Base-by-base conservation (phyloP, 2,888 invertebrate species). In the Atherix ibis region DNA sequence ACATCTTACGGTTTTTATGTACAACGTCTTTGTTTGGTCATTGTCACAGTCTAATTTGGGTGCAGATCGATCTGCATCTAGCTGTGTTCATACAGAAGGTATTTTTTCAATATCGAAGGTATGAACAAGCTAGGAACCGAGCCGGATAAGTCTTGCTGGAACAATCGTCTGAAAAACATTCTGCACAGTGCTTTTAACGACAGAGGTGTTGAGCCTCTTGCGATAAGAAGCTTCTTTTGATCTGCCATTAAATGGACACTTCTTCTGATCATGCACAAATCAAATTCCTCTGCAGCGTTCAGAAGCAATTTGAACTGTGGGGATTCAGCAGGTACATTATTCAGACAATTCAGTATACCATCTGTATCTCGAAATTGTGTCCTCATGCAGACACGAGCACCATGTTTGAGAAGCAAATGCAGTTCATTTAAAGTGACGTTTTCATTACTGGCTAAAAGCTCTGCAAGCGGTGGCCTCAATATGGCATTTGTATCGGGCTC, bases 291-390 rank as follows among this genome's bases (percentile, higher is more conserved):
- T 1, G 79, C 76, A 0, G 81, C 77, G 46, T 79, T 76, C 32
- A 81, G 55, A 36, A 85, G 65, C 24, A 75, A 64, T 43, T 72
- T 69, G 52, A 79, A 70, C 34, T 79, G 67, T 42, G 66, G 61
- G 32, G 68, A 58, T 41, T 59, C 50, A 38, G 64, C 61, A 14
- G 57, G 54, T 1, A 73, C 66, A 53, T 80, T 76, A 44, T 79
- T 76, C 9, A 85, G 67, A 18, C 76, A 79, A 53, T 83, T 84
- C 4, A 88, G 64, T 35, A 87, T 74, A 22, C 87, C 85, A 50
- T 80, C 78, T 0, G 84, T 83, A 51, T 87, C 82, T 37, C 83
- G 70, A 52, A 79, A 82, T 46, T 84, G 84, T 6, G 81, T 81
- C 57, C 82, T 81, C 68, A 83, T 77, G 42, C 64, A 54, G 40